These are phyloP conservation scores for Vulpes ferrilata DNA, from an alignment of 2,113 vertebrate species.

Conservation along the genomic window DNA sequence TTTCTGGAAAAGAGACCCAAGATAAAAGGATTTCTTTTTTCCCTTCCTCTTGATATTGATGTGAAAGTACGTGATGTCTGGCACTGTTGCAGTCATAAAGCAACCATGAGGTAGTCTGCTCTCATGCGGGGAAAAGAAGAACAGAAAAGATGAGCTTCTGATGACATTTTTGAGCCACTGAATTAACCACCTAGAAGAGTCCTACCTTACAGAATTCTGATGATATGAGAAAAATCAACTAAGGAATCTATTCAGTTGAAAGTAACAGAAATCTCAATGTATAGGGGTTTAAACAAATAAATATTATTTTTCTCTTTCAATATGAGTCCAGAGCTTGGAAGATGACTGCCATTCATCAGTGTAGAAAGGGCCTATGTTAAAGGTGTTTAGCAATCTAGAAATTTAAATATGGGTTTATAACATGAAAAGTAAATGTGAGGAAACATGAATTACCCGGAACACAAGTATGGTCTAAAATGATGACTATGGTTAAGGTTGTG, in stretches of 20 bases:
- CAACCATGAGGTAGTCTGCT: not conserved
- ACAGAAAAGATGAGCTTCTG: not conserved
- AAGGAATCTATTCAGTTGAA: not conserved
- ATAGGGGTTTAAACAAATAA: not conserved
- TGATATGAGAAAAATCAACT: not conserved
- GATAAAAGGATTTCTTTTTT: not conserved
- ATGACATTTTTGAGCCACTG: not conserved
- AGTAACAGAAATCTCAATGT: not conserved
- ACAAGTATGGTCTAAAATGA: not conserved
- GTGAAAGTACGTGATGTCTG: not conserved
- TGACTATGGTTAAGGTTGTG: not conserved
- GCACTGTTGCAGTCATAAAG: not conserved
- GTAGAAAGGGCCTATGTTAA: not conserved
- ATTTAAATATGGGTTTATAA: not conserved
- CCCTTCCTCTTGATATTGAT: not conserved
- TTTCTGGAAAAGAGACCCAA: not conserved
- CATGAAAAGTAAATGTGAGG: not conserved
- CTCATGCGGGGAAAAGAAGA: not conserved
- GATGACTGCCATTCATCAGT: not conserved
- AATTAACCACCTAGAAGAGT: not conserved
- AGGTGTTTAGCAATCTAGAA: not conserved
- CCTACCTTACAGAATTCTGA: not conserved
- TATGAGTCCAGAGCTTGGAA: not conserved
- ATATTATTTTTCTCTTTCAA: not conserved
- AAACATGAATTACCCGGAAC: not conserved